Base-by-base conservation (phyloP, 2,888 invertebrate genomes). In the Macrophya alboannulata region DNA sequence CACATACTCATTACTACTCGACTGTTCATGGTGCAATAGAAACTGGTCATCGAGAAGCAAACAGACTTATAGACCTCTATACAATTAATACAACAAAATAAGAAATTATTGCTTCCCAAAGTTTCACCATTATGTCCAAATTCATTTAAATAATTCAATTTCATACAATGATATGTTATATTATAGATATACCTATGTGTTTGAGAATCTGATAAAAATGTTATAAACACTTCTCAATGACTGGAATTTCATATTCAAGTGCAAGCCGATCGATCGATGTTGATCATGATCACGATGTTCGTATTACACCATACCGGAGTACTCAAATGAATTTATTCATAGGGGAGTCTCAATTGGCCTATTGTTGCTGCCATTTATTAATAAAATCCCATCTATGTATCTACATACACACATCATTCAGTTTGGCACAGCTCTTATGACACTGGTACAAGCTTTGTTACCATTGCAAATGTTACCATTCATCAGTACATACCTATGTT, bases 1-100 rank as follows among this genome's bases (percentile, higher is more conserved):
- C 96, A 0, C 93, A 94, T 90, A 8, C 8, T 1, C 82, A 82
- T 21, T 43, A 65, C 82, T 62, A 17, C 40, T 21, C 65, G 12
- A 82, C 65, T 9, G 82, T 82, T 82, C 21, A 82, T 25, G 82
- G 82, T 43, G 82, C 82, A 15, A 65, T 82, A 82, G 82, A 82
- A 65, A 43, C 82, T 43, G 82, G 82, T 25, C 43, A 62, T 48
- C 82, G 82, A 17, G 82, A 82, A 65, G 82, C 82, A 37, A 12
- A 82, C 82, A 40, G 82, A 48, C 40, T 82, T n/a, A 62, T 65
- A 65, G 43, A 65, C 5, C 10, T 82, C 10, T 65, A 82, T 45
- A 65, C 12, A 4, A n/a, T n/a, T n/a, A 25, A 79, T 55, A n/a
- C 25, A 48, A 45, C 17, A 71, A 40, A 71, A n/a, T 71, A 17